These are phyloP conservation scores for Melinaea menophilus DNA, from an alignment of 2,888 invertebrate species.

Conservation along the genomic window DNA sequence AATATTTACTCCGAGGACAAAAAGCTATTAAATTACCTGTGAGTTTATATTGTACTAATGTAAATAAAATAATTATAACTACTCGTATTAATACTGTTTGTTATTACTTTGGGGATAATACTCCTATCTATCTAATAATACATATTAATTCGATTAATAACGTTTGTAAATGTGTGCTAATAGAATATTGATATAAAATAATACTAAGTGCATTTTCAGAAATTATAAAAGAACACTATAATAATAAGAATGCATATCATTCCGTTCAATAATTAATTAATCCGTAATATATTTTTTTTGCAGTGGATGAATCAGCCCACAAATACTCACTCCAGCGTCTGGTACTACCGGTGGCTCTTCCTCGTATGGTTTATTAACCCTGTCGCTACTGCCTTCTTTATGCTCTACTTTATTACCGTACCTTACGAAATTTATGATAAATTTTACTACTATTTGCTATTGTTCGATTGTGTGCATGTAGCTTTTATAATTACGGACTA, in stretches of 20 bases:
- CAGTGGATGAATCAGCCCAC: conserved; percentile 45
- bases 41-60: conserved; percentile 31
- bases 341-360: conserved; percentile 49
- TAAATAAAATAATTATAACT: too few species aligned
- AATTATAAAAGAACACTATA: too few species aligned
- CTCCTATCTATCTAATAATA: too few species aligned
- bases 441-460: conserved; percentile 34
- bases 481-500: conserved; percentile 48
- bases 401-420: conserved; percentile 39
- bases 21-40: conserved; percentile 57
- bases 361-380: conserved; percentile 48
- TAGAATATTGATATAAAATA: too few species aligned
- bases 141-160: too few species aligned
- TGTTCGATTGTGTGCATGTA: conserved; percentile 45
- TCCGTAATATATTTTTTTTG: conserved; percentile 16
- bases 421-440: conserved; percentile 29
- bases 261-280: neutral
- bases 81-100: too few species aligned
- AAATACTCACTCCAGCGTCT: conserved; percentile 37
- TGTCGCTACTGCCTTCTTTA: conserved; percentile 35
- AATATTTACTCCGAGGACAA: conserved; percentile 50
- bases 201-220: too few species aligned
- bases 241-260: too few species aligned
- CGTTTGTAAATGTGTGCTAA: too few species aligned
- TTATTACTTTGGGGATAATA: too few species aligned